phyloP scores from a whole-genome alignment of 2,113 vertebrate genomes.

The Cathartes aura region DNA sequence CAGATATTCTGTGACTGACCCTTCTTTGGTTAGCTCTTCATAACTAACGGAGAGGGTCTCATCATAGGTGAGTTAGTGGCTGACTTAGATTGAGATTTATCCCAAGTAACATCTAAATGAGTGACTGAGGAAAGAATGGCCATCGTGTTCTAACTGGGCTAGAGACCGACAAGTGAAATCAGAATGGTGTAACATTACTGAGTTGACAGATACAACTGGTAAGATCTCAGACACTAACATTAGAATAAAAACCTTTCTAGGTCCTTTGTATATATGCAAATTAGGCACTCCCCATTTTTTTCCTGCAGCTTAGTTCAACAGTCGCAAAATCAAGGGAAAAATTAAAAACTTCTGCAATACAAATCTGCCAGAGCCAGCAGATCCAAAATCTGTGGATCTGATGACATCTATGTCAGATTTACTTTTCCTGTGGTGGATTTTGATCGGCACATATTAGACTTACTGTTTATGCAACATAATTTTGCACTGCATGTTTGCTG shows the following conservation, averaged over 20 bases:
- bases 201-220: not conserved
- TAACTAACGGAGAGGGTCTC: not conserved
- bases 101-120: not conserved
- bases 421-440: not conserved
- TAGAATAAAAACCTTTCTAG: not conserved
- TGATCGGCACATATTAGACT: not conserved
- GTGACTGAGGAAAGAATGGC: not conserved
- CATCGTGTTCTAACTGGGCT: fast-evolving
- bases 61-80: not conserved
- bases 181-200: not conserved
- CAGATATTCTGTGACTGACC: not conserved
- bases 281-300: not conserved
- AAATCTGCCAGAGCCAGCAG: not conserved
- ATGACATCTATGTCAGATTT: not conserved
- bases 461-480: not conserved
- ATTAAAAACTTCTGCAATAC: not conserved
- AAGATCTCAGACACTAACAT: not conserved
- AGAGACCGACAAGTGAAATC: not conserved
- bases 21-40: not conserved
- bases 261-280: not conserved
- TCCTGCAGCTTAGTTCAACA: not conserved
- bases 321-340: not conserved
- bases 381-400: not conserved
- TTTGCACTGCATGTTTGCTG: not conserved
- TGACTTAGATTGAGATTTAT: not conserved